Percentiles rank a stretch among this genome's conserved stretches.
phyloP scores from a whole-genome alignment of 2,113 vertebrate genomes.

The Parus major region DNA sequence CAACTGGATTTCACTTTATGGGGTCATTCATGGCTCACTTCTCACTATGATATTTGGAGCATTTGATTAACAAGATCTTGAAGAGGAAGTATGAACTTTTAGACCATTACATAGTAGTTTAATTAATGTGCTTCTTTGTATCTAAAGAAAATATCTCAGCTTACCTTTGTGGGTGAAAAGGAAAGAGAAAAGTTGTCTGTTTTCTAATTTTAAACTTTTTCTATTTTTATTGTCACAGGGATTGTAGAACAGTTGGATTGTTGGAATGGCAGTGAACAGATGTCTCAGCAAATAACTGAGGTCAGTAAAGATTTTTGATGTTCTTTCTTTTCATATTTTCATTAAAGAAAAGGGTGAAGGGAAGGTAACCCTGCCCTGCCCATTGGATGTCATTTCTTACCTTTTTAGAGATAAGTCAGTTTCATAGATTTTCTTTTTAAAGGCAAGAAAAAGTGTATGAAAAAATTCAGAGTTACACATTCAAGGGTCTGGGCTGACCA shows the following conservation, averaged over 20 bases:
- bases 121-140: neutral
- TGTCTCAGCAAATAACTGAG: neutral
- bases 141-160: neutral
- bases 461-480: neutral
- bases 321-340: neutral
- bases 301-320: neutral
- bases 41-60: neutral
- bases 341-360: neutral
- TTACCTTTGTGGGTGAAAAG: neutral
- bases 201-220: neutral
- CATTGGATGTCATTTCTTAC: neutral
- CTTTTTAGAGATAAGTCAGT: neutral
- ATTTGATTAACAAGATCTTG: neutral
- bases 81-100: neutral
- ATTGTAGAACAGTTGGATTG: too few species aligned
- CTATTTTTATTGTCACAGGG: neutral
- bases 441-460: neutral
- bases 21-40: neutral
- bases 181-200: neutral
- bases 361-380: fast-evolving
- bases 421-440: neutral
- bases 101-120: neutral
- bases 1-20: neutral
- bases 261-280: neutral
- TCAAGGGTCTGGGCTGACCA: neutral